Base-by-base conservation (phyloP, 2,113 vertebrate species). In the Myotis brandtii region DNA sequence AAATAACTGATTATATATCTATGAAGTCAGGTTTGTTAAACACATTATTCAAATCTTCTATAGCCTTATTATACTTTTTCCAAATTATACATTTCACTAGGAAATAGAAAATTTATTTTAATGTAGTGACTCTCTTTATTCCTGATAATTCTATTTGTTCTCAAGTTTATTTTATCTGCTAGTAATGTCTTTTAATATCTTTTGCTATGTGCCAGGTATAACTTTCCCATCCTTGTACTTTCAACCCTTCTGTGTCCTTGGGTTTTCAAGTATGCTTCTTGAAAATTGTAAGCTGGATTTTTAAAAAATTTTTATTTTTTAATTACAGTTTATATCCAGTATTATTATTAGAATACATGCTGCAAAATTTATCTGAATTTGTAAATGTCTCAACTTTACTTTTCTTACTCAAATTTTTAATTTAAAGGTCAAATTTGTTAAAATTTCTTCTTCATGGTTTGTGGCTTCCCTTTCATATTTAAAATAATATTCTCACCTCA, bases 401-500 rank as follows among this genome's bases (percentile, higher is more conserved):
- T 79, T 64, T 75, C 56, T 69, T 82, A 54, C 9, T 86, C 32
- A 70, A 79, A 16, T 52, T 52, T 86, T 86, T 80, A 81, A 52
- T 48, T 50, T 89, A 48, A 92, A 87, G 13, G 17, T 91, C 23
- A 67, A 11, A 93, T 69, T 93, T 46, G n/a, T 86, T 70, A 34
- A 30, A 16, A 16, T 46, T 69, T 86, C 87, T 64, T 23, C 30
- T 83, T 76, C 32, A 67, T 54, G 30, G 16, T 89, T 50, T 77
- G 14, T 84, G n/a, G 79, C 50, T 76, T 59, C 16, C n/a, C 46
- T 88, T 83, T 95, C 27, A 43, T 69, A 50, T 59, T 88, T 83
- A 59, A 88, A 67, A n/a, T 75, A 56, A 80, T 91, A 10, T 95
- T 75, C 30, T 95, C 8, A 80, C 54, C 34, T 91, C 54, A 82